Evolutionary conservation across 2,888 invertebrate species (phyloP).

Genomic region (Idaea biselata): DNA sequence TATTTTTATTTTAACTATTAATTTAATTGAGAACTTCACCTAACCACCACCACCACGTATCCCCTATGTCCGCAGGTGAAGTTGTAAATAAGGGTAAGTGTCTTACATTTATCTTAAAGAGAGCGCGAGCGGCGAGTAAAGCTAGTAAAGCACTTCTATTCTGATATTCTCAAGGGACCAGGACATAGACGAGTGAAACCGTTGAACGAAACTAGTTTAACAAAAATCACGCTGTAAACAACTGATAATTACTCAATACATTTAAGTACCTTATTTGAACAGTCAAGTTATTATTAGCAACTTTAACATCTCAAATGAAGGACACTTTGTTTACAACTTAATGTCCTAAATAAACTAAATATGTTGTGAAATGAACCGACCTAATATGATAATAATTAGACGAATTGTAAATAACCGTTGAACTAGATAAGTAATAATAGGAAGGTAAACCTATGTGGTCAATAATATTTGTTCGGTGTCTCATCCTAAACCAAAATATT

Average conservation of each 20-base stretch:
- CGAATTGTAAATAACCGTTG: conserved; percentile 5
- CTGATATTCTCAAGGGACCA: no score
- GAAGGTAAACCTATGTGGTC: background rate
- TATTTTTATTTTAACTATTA: no score
- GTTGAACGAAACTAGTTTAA: background rate
- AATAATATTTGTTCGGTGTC: background rate
- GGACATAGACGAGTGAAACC: background rate
- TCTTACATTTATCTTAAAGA: no score
- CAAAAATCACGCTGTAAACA: conserved; percentile 16
- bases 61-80: no score
- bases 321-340: conserved; percentile 14
- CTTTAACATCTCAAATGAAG: conserved; percentile 28
- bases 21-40: no score
- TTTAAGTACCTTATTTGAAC: conserved; percentile 1
- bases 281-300: conserved; percentile 27
- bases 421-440: background rate
- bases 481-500: background rate
- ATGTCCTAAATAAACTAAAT: conserved; percentile 16
- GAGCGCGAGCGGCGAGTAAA: no score
- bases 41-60: no score
- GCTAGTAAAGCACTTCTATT: no score
- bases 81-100: no score
- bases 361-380: conserved; percentile 9
- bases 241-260: conserved; percentile 22
- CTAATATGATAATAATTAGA: conserved; percentile 14